Evolutionary conservation across 2,797 vertebrate species (phyloP), one percentile per base, ranked within the genome.

Genomic region (Pangasius krempfi): DNA sequence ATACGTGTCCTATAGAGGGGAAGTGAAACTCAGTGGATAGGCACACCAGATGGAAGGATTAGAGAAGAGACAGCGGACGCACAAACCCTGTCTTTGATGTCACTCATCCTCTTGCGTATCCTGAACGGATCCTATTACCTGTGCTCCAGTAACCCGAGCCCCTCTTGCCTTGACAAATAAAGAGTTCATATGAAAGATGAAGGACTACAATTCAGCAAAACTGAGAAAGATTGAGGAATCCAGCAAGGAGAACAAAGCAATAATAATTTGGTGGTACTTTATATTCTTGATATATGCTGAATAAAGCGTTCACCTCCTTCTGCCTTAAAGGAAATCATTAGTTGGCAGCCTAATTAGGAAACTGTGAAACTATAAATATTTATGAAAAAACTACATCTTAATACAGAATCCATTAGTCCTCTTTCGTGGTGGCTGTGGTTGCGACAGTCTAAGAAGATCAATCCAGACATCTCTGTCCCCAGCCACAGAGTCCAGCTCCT

Each of bases 1-100:
- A 54, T 10, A 4, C 20, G 50, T 54, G 33, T 85, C 47, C 66
- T 27, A 25, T 27, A 16, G 68, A 37, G 66, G 37, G 52, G 52
- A 85, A 56, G 66, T 16, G 52, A 6, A 66, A 2, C 50, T 73
- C 68, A 18, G 84, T 27, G 52, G 50, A 56, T 8, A 73, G 33
- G 13, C 22, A 18, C 33, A 56, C 73, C 84, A 73, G 50, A 85
- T 85, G 50, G 84, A 85, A 4, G 66, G 84, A 85, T 85, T 73
- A 85, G 66, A 72, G 68, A 27, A 72, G 47, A 85, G 64, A 72
- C 64, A 70, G 66, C 7, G 20, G 30, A 85, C 2, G 18, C 83
- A 70, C 83, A 37, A 70, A 70, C 52, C 64, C 62, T 70, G 84
- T 22, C 66, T 72, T 56, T 85, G 84, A 85, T 56, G 66, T 40